Evolutionary conservation across 1,140 invertebrate genomes (phyloP), one percentile per base, ranked within the genome.

Genomic region (Fopius arisanus): DNA sequence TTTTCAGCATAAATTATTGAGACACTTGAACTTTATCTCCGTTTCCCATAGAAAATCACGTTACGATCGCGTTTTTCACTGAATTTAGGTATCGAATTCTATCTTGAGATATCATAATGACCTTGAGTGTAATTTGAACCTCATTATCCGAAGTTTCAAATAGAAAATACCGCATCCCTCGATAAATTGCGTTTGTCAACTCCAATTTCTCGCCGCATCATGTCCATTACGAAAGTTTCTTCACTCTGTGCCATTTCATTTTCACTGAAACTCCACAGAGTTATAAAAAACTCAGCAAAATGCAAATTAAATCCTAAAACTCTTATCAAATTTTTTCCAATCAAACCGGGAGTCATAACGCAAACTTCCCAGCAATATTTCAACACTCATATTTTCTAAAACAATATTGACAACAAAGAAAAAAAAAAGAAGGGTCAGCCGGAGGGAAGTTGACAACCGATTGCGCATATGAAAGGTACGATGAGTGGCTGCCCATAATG

Each of bases 391-490:
- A 59, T 59, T 59, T 59, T 59, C 54, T 59, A 28, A 59, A 73
- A 59, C 26, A 31, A 72, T 21, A 54, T 37, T 43, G 31, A 66
- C 29, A 67, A 67, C 21, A 62, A n/a, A n/a, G n/a, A n/a, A n/a
- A n/a, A n/a, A n/a, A n/a, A n/a, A n/a, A n/a, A 66, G 16, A 26
- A 59, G 14, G 54, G 54, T 7, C 54, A 48, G 1, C 21, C 54
- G 7, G 21, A 26, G 23, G 21, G 54, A 59, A 59, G n/a, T 51
- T 66, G 54, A 70, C 54, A 41, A 70, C 43, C 29, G 54, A 70
- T 69, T 72, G 70, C 70, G 23, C 31, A 66, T 67, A 67, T 66
- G 65, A 72, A 67, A 23, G 69, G 59, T 48, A 40, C 66, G 26
- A 62, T 62, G 54, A 51, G 72, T 40, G 65, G 29, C 41, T 63